phyloP scores from a whole-genome alignment of 2,113 vertebrate species.

The human region DNA sequence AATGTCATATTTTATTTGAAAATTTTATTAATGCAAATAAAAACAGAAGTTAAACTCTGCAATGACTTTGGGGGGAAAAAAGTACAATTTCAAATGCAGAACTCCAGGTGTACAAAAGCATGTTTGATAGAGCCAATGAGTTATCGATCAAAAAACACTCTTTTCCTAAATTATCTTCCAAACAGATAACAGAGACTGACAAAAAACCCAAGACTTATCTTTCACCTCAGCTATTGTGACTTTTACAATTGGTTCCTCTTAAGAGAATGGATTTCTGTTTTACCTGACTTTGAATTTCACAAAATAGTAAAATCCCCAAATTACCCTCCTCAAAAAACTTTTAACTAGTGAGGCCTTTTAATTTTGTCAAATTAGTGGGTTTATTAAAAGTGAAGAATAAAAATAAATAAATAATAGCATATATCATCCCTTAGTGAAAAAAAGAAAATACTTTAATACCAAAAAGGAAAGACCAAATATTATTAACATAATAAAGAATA shows the following conservation, averaged over 20 bases:
- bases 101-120: neutral
- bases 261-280: neutral
- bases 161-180: neutral
- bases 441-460: neutral
- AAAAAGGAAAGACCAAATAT: neutral
- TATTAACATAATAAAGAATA: neutral
- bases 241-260: neutral
- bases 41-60: constrained; percentile 69
- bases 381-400: neutral
- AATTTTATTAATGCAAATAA: constrained; percentile 76
- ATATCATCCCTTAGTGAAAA: neutral
- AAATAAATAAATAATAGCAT: neutral
- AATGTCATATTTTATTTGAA: constrained; percentile 79
- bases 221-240: neutral
- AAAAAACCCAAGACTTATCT: neutral
- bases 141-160: neutral
- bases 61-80: neutral
- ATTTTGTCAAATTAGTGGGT: neutral
- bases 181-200: neutral
- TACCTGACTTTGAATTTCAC: neutral
- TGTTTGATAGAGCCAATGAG: neutral
- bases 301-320: neutral
- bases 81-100: neutral
- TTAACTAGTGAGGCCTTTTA: neutral
- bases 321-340: neutral